Percentiles rank a stretch among this genome's conserved stretches.
These are phyloP conservation scores for Bufo bufo DNA, from an alignment of 2,113 vertebrate genomes.

Conservation along the genomic window DNA sequence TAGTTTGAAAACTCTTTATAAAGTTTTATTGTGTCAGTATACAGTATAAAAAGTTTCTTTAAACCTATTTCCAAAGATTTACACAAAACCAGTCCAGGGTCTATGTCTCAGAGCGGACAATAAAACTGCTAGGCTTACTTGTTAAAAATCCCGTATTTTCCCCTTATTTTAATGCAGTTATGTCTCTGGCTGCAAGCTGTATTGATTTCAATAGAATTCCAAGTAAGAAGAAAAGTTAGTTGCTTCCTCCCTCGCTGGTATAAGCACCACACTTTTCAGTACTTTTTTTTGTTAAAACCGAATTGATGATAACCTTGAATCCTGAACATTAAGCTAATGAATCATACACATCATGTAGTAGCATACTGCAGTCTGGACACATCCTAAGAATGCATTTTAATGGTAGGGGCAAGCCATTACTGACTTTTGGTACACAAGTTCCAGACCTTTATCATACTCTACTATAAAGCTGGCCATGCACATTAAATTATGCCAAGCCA, in stretches of 20 bases:
- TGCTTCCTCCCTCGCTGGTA: not conserved
- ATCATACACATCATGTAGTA: too few species aligned
- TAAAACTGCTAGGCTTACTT: not conserved
- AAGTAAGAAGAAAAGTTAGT: not conserved
- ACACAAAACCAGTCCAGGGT: not conserved
- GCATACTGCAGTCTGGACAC: too few species aligned
- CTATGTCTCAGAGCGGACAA: not conserved
- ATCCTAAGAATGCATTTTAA: too few species aligned
- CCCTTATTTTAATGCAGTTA: not conserved
- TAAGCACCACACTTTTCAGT: not conserved
- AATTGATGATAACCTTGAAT: too few species aligned
- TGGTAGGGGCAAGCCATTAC: too few species aligned
- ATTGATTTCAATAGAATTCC: not conserved
- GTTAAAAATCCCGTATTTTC: not conserved
- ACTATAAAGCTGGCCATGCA: too few species aligned
- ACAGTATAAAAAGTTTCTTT: not conserved
- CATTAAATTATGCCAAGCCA: too few species aligned
- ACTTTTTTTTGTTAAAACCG: too few species aligned
- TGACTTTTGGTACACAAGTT: too few species aligned
- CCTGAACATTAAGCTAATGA: too few species aligned
- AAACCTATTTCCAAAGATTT: not conserved
- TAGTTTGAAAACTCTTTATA: not conserved
- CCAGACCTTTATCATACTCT: too few species aligned
- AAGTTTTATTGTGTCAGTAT: not conserved
- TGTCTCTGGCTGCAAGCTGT: not conserved